Percentiles rank a stretch among this genome's conserved stretches.
Conservation (phyloP, 30 jellyfish, hydroid and myxozoan genomes). For the Mastigias papua region DNA sequence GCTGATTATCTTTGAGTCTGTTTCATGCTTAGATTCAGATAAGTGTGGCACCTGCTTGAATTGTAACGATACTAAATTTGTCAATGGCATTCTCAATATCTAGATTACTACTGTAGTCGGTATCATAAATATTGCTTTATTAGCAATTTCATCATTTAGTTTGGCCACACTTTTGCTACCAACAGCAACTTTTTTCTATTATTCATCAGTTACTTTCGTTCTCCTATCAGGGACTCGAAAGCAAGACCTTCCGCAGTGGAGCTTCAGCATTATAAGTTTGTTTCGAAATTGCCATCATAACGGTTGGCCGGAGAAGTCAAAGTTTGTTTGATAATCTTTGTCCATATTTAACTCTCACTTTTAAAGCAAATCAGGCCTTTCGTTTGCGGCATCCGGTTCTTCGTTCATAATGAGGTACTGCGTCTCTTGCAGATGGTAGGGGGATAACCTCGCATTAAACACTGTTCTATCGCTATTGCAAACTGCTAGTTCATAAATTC, state of each 20-base stretch:
- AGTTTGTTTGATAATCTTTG: neutral
- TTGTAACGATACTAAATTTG: too few relatives aligned
- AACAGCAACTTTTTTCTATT: neutral
- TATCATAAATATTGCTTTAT: neutral
- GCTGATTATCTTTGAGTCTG: too few relatives aligned
- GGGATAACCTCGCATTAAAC: too few relatives aligned
- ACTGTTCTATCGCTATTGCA: too few relatives aligned
- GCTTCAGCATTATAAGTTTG: conserved; percentile 64
- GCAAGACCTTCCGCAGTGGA: conserved; percentile 83
- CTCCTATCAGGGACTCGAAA: conserved; percentile 71
- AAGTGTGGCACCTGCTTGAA: too few relatives aligned
- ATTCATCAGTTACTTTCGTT: neutral
- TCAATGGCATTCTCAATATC: too few relatives aligned
- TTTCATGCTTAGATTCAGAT: too few relatives aligned
- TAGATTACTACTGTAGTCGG: too few relatives aligned
- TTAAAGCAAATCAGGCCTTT: neutral
- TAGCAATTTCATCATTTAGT: neutral
- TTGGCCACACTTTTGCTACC: too few relatives aligned
- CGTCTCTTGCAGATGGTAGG: neutral
- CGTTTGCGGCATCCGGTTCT: neutral
- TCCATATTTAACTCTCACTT: conserved; percentile 21
- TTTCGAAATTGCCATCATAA: conserved; percentile 43
- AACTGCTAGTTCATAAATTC: too few relatives aligned
- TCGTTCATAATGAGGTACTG: neutral
- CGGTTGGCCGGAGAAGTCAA: neutral